A percentile compares a stretch with the other conserved stretches of the same genome.
These are phyloP conservation scores for Sepiola atlantica DNA, from an alignment of 2,888 invertebrate species.

Conservation along the genomic window DNA sequence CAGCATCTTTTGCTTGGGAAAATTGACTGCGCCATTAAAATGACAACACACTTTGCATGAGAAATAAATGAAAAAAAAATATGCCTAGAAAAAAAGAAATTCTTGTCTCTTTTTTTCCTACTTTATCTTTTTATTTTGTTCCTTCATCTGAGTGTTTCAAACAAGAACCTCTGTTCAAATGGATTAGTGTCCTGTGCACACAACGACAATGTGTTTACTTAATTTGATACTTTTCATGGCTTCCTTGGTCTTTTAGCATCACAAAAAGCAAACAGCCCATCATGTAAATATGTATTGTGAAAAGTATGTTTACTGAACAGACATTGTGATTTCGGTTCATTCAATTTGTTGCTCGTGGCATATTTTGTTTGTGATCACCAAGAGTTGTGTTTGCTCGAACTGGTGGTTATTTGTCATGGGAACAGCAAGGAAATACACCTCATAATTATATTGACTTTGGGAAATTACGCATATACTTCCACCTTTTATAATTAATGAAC, in stretches of 20 bases:
- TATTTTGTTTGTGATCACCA: slow-evolving; percentile 14
- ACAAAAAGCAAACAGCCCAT: slow-evolving; percentile 32
- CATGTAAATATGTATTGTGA: neutral
- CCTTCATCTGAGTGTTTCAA: neutral
- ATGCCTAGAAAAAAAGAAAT: neutral
- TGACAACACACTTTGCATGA: neutral
- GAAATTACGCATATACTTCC: neutral
- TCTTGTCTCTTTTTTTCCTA: neutral
- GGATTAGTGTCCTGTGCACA: slow-evolving; percentile 20
- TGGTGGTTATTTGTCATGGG: neutral
- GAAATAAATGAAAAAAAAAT: neutral
- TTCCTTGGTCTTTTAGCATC: neutral
- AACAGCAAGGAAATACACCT: neutral
- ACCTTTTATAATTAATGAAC: neutral
- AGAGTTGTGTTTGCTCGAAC: neutral
- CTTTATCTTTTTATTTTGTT: neutral
- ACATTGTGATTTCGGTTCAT: slow-evolving; percentile 32
- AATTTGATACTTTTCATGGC: slow-evolving; percentile 32
- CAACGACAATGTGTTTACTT: neutral
- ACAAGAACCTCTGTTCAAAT: neutral
- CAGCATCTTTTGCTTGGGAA: neutral
- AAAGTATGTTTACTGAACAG: neutral
- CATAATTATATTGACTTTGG: slow-evolving; percentile 3
- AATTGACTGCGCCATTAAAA: neutral
- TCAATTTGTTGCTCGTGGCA: neutral